Evolutionary conservation across 2,797 vertebrate species (phyloP).

Genomic region (Takifugu rubripes): DNA sequence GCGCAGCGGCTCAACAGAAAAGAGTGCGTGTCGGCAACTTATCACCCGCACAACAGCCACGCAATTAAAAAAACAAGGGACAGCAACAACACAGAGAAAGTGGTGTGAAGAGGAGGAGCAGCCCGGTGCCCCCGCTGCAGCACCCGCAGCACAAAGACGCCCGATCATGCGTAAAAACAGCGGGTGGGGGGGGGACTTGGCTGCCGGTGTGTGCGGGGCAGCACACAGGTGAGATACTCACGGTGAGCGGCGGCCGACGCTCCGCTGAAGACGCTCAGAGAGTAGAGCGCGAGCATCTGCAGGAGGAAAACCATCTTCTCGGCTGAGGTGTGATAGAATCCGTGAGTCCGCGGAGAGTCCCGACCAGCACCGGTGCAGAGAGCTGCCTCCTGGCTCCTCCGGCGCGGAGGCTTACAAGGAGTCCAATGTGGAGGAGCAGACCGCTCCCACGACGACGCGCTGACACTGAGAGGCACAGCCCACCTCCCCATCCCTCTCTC

Average conservation of each 20-base stretch:
- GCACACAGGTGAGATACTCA: conserved; percentile 70
- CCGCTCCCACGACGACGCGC: conserved; percentile 52
- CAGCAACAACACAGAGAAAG: too few relatives aligned
- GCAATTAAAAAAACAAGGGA: not conserved
- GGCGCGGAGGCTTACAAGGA: conserved; percentile 55
- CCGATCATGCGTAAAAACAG: not conserved
- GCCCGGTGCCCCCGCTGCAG: not conserved
- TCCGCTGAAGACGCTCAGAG: conserved; percentile 59
- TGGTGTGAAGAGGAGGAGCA: too few relatives aligned
- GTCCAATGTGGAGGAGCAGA: conserved; percentile 43
- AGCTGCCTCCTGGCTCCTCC: conserved; percentile 58
- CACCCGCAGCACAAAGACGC: too few relatives aligned
- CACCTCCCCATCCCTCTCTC: conserved; percentile 18
- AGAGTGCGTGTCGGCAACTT: not conserved
- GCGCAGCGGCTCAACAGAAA: not conserved
- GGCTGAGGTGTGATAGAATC: conserved; percentile 42
- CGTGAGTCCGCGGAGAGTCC: conserved; percentile 33
- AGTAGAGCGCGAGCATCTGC: conserved; percentile 46
- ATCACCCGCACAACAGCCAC: not conserved
- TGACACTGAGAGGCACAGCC: conserved; percentile 26
- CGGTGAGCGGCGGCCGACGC: conserved; percentile 70
- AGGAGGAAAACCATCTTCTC: conserved; percentile 65
- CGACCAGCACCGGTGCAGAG: conserved; percentile 10
- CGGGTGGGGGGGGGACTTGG: not conserved
- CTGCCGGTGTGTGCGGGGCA: not conserved